Conservation (phyloP, 2,113 vertebrate species). For the Hippocampus zosterae region DNA sequence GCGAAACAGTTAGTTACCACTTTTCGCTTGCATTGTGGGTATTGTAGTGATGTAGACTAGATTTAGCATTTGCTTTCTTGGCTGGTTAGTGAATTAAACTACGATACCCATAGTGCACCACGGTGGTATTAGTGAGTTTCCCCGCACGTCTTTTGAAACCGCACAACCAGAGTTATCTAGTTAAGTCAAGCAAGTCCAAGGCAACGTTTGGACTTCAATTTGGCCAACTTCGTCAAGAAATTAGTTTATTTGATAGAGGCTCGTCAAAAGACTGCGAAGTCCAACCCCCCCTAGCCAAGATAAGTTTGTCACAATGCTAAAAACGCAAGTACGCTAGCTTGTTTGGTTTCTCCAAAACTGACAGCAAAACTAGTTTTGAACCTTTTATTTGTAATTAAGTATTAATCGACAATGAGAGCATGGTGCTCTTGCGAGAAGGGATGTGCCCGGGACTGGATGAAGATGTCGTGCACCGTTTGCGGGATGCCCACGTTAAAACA, state of each 20-base stretch:
- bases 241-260: too few relatives aligned
- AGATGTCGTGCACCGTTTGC: constrained; percentile 72
- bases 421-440: constrained; percentile 79
- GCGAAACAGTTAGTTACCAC: too few relatives aligned
- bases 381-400: not conserved
- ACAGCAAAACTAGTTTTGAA: too few relatives aligned
- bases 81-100: not conserved
- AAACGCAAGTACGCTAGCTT: constrained; percentile 3
- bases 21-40: too few relatives aligned
- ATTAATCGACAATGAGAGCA: constrained; percentile 33
- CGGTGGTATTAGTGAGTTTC: accelerated
- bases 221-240: not conserved
- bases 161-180: not conserved
- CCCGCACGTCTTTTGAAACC: not conserved
- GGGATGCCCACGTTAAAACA: constrained; percentile 72
- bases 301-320: not conserved
- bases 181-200: not conserved
- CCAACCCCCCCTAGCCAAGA: too few relatives aligned
- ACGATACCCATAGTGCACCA: not conserved
- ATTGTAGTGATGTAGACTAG: not conserved
- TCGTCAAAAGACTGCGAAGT: not conserved
- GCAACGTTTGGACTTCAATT: not conserved
- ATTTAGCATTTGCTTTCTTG: not conserved
- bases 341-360: too few relatives aligned
- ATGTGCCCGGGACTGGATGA: constrained; percentile 85